phyloP scores from a whole-genome alignment of 2,797 vertebrate genomes.

The Sebastes elongatus region DNA sequence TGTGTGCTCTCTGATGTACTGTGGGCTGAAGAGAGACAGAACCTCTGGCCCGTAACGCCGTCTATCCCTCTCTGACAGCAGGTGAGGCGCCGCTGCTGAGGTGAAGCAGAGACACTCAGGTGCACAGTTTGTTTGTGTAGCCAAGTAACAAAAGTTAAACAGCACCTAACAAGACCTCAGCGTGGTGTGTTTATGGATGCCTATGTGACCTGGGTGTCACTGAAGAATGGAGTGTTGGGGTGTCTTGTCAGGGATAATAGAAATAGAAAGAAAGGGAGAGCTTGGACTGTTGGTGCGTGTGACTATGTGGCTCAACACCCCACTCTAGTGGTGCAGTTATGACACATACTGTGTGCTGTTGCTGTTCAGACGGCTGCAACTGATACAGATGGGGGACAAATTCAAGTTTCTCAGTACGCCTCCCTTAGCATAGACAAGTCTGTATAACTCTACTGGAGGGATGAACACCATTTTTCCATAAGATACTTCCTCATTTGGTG shows the following conservation, averaged over 20 bases:
- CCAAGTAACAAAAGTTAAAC: slow-evolving; percentile 69
- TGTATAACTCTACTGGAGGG: not conserved
- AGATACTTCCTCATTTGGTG: not conserved
- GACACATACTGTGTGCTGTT: not conserved
- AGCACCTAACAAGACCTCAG: slow-evolving; percentile 21
- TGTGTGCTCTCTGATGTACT: slow-evolving; percentile 1
- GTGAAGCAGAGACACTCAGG: slow-evolving; percentile 67
- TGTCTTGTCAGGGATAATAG: slow-evolving; percentile 5
- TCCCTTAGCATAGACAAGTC: not conserved
- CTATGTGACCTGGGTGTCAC: slow-evolving; percentile 50
- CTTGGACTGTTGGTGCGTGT: not conserved
- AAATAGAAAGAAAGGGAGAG: not conserved
- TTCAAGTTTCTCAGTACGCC: too few species aligned
- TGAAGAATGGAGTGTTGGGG: slow-evolving; percentile 24
- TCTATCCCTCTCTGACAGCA: slow-evolving; percentile 45
- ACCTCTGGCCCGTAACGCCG: slow-evolving; percentile 12
- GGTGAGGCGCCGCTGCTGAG: slow-evolving; percentile 53
- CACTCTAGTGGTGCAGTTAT: slow-evolving; percentile 68
- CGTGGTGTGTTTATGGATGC: slow-evolving; percentile 59
- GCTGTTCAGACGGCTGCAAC: not conserved
- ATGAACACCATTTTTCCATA: not conserved
- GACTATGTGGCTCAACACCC: slow-evolving; percentile 52
- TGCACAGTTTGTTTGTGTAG: slow-evolving; percentile 66
- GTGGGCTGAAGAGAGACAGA: slow-evolving; percentile 54
- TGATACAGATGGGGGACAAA: not conserved